These are phyloP conservation scores for Gymnobelideus leadbeateri DNA, from an alignment of 2,113 vertebrate species.

Conservation along the genomic window DNA sequence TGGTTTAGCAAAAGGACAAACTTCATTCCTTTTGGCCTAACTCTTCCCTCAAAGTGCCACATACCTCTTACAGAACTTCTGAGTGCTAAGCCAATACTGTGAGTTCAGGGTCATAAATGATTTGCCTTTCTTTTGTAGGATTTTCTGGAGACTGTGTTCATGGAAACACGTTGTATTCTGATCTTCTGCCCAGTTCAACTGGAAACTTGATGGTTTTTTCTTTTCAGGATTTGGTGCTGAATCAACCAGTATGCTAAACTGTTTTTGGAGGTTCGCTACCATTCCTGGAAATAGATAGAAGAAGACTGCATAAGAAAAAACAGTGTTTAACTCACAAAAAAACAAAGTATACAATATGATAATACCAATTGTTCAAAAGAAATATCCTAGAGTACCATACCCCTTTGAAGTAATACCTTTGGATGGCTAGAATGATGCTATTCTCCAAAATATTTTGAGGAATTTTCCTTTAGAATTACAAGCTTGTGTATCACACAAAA, in stretches of 20 bases:
- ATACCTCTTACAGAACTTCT: constrained; percentile 82
- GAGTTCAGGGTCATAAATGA: constrained; percentile 75
- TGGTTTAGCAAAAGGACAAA: background rate
- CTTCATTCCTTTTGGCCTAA: background rate
- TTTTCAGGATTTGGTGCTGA: constrained; percentile 48
- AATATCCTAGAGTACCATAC: background rate
- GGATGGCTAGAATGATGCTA: background rate
- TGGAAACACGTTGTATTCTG: constrained; percentile 87
- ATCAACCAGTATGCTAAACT: constrained; percentile 86
- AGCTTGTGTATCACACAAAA: background rate
- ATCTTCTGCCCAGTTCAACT: constrained; percentile 89
- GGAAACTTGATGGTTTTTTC: constrained; percentile 88
- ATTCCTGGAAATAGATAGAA: constrained; percentile 85
- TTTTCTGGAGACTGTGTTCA: constrained; percentile 84
- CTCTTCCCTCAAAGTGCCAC: background rate
- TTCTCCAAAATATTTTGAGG: background rate
- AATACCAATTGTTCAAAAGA: background rate
- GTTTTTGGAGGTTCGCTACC: constrained; percentile 87
- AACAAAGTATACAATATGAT: background rate
- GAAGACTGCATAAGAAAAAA: background rate
- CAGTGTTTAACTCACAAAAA: background rate
- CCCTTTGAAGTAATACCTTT: background rate
- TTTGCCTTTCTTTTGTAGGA: constrained; percentile 79
- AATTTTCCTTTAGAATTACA: background rate
- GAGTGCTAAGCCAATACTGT: constrained; percentile 90